Evolutionary conservation across 2,888 invertebrate genomes (phyloP).

Genomic region (Rhodophaea formosa): DNA sequence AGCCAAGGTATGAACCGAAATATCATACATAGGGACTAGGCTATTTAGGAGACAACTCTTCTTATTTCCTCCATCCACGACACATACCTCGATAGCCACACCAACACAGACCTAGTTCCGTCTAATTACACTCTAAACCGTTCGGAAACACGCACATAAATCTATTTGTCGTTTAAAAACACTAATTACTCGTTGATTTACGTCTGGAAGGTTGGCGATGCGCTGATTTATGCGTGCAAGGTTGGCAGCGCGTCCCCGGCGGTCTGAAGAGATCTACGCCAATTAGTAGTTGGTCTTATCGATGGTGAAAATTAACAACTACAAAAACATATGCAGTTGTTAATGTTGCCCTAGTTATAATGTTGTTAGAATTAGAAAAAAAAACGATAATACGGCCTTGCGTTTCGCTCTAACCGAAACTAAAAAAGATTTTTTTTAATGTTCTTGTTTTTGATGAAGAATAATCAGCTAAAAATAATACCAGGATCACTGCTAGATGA

Average conservation of each 20-base stretch:
- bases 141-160: conserved; percentile 36
- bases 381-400: too few species aligned
- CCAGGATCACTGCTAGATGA: too few species aligned
- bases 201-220: conserved; percentile 39
- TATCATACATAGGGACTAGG: background rate
- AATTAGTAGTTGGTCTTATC: conserved; percentile 17
- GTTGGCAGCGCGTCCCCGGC: conserved; percentile 45
- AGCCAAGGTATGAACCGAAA: background rate
- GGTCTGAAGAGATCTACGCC: conserved; percentile 24
- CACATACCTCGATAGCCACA: conserved; percentile 14
- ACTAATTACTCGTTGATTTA: conserved; percentile 55
- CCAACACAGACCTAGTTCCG: conserved; percentile 11
- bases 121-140: conserved; percentile 18
- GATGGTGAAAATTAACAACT: conserved; percentile 1
- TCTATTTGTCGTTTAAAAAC: conserved; percentile 42
- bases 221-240: conserved; percentile 23
- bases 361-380: too few species aligned
- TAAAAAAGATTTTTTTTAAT: too few species aligned
- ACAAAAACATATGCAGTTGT: too few species aligned
- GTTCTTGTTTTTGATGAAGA: too few species aligned
- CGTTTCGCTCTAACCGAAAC: too few species aligned
- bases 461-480: too few species aligned
- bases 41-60: background rate
- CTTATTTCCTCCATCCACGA: conserved; percentile 19
- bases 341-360: background rate